A percentile compares a stretch with the other conserved stretches of the same genome.
Conservation (phyloP, 2,888 invertebrate species). For the Agrilus biguttatus region DNA sequence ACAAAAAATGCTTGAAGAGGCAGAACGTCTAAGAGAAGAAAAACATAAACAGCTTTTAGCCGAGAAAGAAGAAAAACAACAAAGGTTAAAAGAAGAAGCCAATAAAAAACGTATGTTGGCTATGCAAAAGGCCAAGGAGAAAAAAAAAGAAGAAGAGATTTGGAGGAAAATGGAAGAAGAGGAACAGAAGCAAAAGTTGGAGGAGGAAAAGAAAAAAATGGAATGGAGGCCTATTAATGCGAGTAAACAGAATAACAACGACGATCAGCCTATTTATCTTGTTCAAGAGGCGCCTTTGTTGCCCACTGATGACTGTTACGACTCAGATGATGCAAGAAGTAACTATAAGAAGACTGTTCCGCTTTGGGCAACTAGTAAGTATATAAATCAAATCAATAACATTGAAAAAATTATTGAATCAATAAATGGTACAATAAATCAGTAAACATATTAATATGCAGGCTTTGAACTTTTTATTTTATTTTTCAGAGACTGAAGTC, state of each 20-base stretch:
- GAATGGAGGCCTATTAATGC: constrained; percentile 8
- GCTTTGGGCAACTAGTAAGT: constrained; percentile 32
- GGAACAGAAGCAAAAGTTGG: constrained; percentile 25
- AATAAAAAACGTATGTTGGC: constrained; percentile 34
- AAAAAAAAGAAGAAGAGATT: constrained; percentile 21
- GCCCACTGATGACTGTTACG: constrained; percentile 40
- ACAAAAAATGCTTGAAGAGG: constrained; percentile 32
- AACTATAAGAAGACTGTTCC: constrained; percentile 25
- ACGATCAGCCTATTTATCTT: constrained; percentile 17
- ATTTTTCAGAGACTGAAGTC: constrained; percentile 23
- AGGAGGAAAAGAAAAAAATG: constrained; percentile 20
- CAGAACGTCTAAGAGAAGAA: constrained; percentile 33
- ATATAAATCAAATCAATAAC: not conserved
- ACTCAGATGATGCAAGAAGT: constrained; percentile 33
- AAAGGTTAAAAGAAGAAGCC: constrained; percentile 32
- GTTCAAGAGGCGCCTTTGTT: constrained; percentile 29
- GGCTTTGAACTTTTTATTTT: constrained; percentile 3
- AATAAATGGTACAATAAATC: not conserved
- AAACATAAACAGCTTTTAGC: constrained; percentile 17
- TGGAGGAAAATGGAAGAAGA: constrained; percentile 26
- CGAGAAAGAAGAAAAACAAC: constrained; percentile 29
- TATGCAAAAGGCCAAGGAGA: constrained; percentile 30
- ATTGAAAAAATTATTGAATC: too few relatives aligned
- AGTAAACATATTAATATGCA: constrained; percentile 1
- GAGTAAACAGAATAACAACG: not conserved